Base-by-base conservation (phyloP, 2,113 vertebrate species). In the Haemorhous mexicanus region DNA sequence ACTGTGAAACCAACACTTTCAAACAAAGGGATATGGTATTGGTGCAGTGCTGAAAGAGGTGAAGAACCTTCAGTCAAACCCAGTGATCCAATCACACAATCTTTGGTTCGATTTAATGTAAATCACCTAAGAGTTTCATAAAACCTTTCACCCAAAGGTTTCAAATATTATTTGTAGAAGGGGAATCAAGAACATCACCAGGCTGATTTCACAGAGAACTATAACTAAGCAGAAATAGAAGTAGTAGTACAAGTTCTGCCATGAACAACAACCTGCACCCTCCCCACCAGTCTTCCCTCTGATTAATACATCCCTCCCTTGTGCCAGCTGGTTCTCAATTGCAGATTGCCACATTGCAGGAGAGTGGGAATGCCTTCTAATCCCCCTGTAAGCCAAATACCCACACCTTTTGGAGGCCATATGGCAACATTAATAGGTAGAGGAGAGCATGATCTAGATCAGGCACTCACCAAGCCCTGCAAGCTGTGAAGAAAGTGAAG, bases 401-500 rank as follows among this genome's bases (percentile, higher is more conserved):
- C 22, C 39, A 79, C 82, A 58, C 20, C 32, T 75, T 74, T 66
- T 0, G 0, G 55, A 75, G 39, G 39, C 30, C 46, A 70, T 35
- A 16, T 5, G 50, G 43, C n/a, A 85, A 37, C 28, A 32, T n/a
- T 13, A 20, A 27, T 14, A 79, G 55, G 61, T 12, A 84, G 9
- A 19, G 6, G 27, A 56, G 49, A 77, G 17, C 28, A 28, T 4
- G 32, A 10, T 32, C n/a, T 12, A 32, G 13, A 52, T 6, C 37
- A 66, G 62, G 52, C 46, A 96, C 98, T 97, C 97, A 99, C 99
- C 99, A 30, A 99, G 98, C 44, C 98, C 99, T 59, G 99, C 99
- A 33, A 99, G 98, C 84, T 99, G 99, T 33, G 99, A 99, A 50
- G 99, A 98, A 70, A 99, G 97, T 5, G 98, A 98, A 44, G 99